These are phyloP conservation scores for Podabrus alpinus DNA, from an alignment of 2,888 invertebrate species.

Conservation along the genomic window DNA sequence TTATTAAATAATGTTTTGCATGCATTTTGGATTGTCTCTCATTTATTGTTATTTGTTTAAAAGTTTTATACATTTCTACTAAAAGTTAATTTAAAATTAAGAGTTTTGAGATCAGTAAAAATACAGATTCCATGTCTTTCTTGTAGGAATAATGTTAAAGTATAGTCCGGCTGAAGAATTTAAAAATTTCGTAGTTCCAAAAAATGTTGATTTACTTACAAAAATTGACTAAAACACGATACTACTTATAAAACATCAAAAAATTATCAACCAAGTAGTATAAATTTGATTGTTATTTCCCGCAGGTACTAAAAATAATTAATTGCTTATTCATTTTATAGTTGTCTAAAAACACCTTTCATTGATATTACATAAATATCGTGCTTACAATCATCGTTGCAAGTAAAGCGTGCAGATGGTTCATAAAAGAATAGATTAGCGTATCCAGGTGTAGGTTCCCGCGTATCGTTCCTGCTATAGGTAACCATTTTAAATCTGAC, in stretches of 20 bases:
- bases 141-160: too few species aligned
- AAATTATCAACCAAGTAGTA: background rate
- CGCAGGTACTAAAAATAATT: background rate
- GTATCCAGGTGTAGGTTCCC: constrained; percentile 43
- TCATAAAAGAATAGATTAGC: constrained; percentile 48
- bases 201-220: background rate
- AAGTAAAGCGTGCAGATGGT: constrained; percentile 46
- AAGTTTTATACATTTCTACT: too few species aligned
- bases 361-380: constrained; percentile 42
- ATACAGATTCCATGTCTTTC: too few species aligned
- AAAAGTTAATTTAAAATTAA: too few species aligned
- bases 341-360: constrained; percentile 29
- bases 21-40: too few species aligned
- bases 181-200: too few species aligned
- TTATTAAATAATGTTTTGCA: too few species aligned
- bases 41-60: too few species aligned
- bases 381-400: constrained; percentile 48
- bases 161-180: too few species aligned
- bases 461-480: constrained; percentile 29
- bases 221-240: background rate
- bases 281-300: background rate
- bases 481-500: constrained; percentile 39
- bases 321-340: background rate
- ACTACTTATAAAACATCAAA: too few species aligned
- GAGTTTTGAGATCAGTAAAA: too few species aligned